Base-by-base conservation (phyloP, 1,140 invertebrate genomes). In the Carposina sasakii region DNA sequence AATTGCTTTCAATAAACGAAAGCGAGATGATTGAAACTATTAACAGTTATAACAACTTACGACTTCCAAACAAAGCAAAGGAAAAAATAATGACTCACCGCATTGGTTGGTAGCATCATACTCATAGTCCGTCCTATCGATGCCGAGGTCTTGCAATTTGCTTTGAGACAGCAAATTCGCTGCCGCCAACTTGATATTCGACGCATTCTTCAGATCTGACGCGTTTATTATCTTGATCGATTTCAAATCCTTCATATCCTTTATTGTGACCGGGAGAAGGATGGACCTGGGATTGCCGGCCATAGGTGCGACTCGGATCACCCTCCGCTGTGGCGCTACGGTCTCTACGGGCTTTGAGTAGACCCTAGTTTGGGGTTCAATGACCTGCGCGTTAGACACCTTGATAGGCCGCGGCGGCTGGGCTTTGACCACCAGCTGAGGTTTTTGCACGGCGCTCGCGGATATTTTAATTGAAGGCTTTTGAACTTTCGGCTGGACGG, bases 161-260 rank as follows among this genome's bases (percentile, higher is more conserved):
- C 74, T 79, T 62, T 86, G 76, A 40, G 81, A 79, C 28, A 86
- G 50, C 13, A 86, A 56, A 53, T 85, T 85, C 3, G 82, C 81
- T 2, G 84, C 85, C 1, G 81, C 85, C 42, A 86, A 62, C 52
- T 87, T 87, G n/a, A 88, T 83, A 52, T 85, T 87, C 1, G 85
- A 77, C 0, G 85, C 71, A 47, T 86, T 86, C 63, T 86, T 87
- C 42, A 88, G 59, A 44, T 89, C 87, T 0, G 88, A 75, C 0
- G 89, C 87, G 52, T 91, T 91, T 26, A 93, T 89, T n/a, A 92
- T 91, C 74, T 92, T 92, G 36, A 92, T 90, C 0, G 89, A 89
- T 42, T 88, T 87, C 8, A 91, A 81, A 61, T 91, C 89, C 64
- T 91, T 91, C 81, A 89, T 87, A 26, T 89, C 88, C 58, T 90